Evolutionary conservation across 2,888 invertebrate species (phyloP).

Genomic region (Mimas tiliae): DNA sequence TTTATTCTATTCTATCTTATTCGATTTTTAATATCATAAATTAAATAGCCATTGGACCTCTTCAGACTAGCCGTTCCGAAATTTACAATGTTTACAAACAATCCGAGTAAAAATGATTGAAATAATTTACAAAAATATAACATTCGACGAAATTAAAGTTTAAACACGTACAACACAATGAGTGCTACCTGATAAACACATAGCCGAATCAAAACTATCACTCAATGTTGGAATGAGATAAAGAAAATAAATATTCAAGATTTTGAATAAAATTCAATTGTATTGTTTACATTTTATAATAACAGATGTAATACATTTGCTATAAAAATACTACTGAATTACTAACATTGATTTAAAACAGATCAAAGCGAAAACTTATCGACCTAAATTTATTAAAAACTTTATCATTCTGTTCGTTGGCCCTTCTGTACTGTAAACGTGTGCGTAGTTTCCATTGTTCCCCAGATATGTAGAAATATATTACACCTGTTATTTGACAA

Average conservation of each 20-base stretch:
- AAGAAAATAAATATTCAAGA: constrained; percentile 64
- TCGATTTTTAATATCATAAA: constrained; percentile 14
- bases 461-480: constrained; percentile 22
- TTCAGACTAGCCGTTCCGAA: constrained; percentile 64
- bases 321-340: constrained; percentile 10
- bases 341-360: constrained; percentile 7
- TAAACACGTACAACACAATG: constrained; percentile 66
- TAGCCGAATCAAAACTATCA: constrained; percentile 62
- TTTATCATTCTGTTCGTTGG: neutral
- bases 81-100: constrained; percentile 50
- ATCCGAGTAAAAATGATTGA: constrained; percentile 61
- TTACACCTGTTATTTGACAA: constrained; percentile 12
- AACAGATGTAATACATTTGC: constrained; percentile 22
- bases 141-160: constrained; percentile 57
- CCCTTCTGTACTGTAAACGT: neutral
- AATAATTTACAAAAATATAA: constrained; percentile 79
- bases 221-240: constrained; percentile 76
- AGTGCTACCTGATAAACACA: constrained; percentile 60
- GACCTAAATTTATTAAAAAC: neutral
- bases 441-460: constrained; percentile 24
- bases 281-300: constrained; percentile 33
- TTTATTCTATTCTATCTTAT: constrained; percentile 7
- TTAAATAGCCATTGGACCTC: constrained; percentile 27
- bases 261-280: constrained; percentile 34
- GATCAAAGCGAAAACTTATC: constrained; percentile 1